These are phyloP conservation scores for Apodemus speciosus DNA, from an alignment of 2,113 vertebrate species.

Conservation along the genomic window DNA sequence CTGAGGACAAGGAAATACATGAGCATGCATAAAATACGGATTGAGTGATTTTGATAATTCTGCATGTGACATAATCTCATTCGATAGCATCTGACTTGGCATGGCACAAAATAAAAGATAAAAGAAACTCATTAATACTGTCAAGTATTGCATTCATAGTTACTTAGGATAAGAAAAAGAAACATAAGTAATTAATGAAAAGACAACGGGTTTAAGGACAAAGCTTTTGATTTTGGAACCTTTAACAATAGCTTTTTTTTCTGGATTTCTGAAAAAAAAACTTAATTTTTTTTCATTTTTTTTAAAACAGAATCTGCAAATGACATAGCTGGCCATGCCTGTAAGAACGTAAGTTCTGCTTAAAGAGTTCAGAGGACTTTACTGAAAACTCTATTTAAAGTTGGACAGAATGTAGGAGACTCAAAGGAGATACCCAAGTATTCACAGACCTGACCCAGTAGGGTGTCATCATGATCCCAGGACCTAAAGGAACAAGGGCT, in stretches of 20 bases:
- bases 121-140: background rate
- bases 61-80: background rate
- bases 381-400: background rate
- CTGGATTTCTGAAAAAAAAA: background rate
- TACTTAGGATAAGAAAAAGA: background rate
- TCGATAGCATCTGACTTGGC: background rate
- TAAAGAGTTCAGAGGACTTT: background rate
- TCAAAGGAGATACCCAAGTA: background rate
- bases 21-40: background rate
- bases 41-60: background rate
- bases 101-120: background rate
- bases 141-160: background rate
- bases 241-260: background rate
- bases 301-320: background rate
- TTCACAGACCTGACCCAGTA: background rate
- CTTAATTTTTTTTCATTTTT: background rate
- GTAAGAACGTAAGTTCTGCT: background rate
- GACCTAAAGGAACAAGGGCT: background rate
- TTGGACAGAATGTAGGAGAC: background rate
- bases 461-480: background rate
- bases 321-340: background rate
- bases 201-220: background rate
- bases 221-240: background rate
- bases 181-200: background rate
- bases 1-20: background rate